Evolutionary conservation across 2,888 invertebrate genomes (phyloP), one percentile per base, ranked within the genome.

Genomic region (Conchocele bisecta): DNA sequence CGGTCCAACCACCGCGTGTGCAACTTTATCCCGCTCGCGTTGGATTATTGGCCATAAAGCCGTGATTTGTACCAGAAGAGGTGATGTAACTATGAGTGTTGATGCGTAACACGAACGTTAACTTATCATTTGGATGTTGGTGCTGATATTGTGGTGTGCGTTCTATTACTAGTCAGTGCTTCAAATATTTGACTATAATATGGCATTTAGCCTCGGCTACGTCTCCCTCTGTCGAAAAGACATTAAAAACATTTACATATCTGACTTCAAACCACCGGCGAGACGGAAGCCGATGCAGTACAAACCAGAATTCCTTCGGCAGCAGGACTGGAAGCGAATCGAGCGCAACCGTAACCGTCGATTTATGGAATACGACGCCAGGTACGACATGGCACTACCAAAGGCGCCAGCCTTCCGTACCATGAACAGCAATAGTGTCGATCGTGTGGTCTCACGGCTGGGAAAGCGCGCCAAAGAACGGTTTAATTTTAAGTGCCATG

Each of bases 351-450:
- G 37, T 6, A 72, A 76, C 35, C 56, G 66, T 13, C 65, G 50
- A 2, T 72, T 78, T 31, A 69, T 75, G 75, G 74, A 75, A 39
- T 82, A 77, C 59, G 37, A 56, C 17, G 61, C 72, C 0, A 58
- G 68, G 13, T 73, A 75, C 42, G 68, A 61, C 3, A 67, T 75
- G 31, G 66, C 65, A 39, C 56, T 82, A 0, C 77, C 82, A 5
- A 60, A 66, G 39, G 82, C 82, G 0, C 75, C 75, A 0, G 77
- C 82, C 1, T 82, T 78, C 41, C 59, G 79, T 20, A 61, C 59
- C 11, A 31, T 79, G 13, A 68, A 63, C 1, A 33, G 46, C n/a
- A n/a, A 22, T 1, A 46, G 78, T 9, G 75, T 76, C 1, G 53
- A 65, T 5, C 50, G 24, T 13, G 69, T 79, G n/a, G 82, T 82